A percentile compares a stretch with the other conserved stretches of the same genome.
Evolutionary conservation across 2,888 invertebrate species (phyloP).

Genomic region (Tipula vernalis): DNA sequence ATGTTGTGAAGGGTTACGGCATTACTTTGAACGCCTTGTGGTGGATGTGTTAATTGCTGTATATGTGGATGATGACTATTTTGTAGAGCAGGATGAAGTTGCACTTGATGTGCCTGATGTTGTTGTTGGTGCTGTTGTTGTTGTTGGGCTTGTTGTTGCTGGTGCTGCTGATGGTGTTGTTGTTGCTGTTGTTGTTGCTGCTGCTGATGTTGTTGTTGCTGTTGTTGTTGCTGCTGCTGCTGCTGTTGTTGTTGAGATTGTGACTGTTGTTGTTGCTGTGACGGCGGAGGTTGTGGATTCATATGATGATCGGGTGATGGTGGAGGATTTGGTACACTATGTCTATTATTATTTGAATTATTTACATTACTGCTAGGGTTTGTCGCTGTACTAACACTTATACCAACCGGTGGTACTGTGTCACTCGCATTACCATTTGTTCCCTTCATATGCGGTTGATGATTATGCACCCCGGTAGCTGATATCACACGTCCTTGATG

Average conservation of each 20-base stretch:
- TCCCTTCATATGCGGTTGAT: conserved; percentile 33
- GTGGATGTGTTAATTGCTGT: conserved; percentile 21
- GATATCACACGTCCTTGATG: conserved; percentile 36
- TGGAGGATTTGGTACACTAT: conserved; percentile 10
- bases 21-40: conserved; percentile 12
- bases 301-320: conserved; percentile 18
- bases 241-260: too few relatives aligned
- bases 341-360: not conserved
- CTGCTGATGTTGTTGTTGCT: conserved; percentile 15
- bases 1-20: conserved; percentile 23
- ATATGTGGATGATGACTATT: conserved; percentile 5
- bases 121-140: conserved; percentile 19
- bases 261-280: conserved; percentile 19
- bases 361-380: not conserved
- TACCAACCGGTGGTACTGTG: not conserved
- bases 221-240: conserved; percentile 11
- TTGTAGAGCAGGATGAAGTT: conserved; percentile 18
- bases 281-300: conserved; percentile 13
- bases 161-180: conserved; percentile 8
- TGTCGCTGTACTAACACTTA: not conserved
- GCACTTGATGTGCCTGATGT: conserved; percentile 23
- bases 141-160: conserved; percentile 17
- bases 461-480: conserved; percentile 35
- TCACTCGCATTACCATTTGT: not conserved
- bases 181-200: conserved; percentile 13